Evolutionary conservation across 2,888 invertebrate genomes (phyloP).

Genomic region (Ditula angustiorana): DNA sequence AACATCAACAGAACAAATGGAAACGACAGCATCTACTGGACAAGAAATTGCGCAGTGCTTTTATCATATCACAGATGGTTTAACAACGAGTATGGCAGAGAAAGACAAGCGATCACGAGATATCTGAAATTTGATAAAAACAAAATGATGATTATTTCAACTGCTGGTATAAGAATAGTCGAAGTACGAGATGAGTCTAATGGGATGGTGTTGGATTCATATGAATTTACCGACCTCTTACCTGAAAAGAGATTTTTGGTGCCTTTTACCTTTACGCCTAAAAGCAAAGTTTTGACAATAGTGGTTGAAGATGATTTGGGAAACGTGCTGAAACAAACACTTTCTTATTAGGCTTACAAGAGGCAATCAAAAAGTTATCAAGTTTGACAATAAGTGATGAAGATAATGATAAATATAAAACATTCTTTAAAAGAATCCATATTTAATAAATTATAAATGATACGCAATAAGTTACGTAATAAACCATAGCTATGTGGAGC

Average conservation of each 20-base stretch:
- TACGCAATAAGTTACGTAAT: constrained; percentile 37
- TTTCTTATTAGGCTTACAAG: constrained; percentile 75
- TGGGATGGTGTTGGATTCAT: constrained; percentile 87
- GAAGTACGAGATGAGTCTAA: constrained; percentile 87
- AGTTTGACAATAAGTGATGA: constrained; percentile 72
- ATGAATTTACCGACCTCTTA: constrained; percentile 86
- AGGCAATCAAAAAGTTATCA: constrained; percentile 48
- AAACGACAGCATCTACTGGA: constrained; percentile 86
- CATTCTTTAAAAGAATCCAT: constrained; percentile 29
- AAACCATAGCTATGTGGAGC: constrained; percentile 24
- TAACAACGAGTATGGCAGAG: constrained; percentile 82
- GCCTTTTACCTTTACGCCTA: constrained; percentile 81
- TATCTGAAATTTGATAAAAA: constrained; percentile 83
- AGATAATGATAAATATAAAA: constrained; percentile 44
- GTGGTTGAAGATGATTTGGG: constrained; percentile 89
- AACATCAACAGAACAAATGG: constrained; percentile 72
- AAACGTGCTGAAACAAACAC: constrained; percentile 87
- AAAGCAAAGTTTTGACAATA: constrained; percentile 82
- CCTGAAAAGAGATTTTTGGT: constrained; percentile 86
- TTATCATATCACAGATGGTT: constrained; percentile 88
- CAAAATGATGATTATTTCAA: constrained; percentile 87
- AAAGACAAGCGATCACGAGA: constrained; percentile 82
- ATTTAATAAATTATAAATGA: constrained; percentile 41
- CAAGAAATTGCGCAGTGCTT: constrained; percentile 87
- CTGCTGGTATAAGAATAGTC: constrained; percentile 87